These are phyloP conservation scores for Hirundo rustica DNA, from an alignment of 2,797 vertebrate genomes.

Conservation along the genomic window DNA sequence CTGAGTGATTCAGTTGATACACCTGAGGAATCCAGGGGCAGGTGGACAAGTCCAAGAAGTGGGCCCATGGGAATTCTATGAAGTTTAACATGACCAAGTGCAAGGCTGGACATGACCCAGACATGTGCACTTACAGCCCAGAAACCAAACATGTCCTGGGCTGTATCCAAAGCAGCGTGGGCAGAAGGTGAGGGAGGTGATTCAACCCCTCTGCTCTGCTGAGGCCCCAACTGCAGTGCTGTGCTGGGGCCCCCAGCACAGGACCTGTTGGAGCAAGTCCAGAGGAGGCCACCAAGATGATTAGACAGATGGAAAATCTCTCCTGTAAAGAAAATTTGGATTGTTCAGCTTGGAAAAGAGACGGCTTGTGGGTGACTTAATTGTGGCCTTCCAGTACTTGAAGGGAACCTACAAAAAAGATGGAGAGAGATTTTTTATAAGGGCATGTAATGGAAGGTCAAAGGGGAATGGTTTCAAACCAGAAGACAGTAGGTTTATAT, in stretches of 20 bases:
- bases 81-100: not conserved
- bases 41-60: not conserved
- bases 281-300: not conserved
- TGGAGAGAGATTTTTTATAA: not conserved
- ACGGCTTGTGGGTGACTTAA: not conserved
- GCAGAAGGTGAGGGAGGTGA: accelerated
- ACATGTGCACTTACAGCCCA: accelerated
- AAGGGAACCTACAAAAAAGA: not conserved
- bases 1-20: not conserved
- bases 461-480: not conserved
- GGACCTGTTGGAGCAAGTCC: not conserved
- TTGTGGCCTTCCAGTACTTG: not conserved
- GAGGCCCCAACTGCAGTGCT: accelerated
- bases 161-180: not conserved
- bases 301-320: not conserved
- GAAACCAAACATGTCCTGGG: accelerated
- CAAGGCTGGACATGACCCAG: not conserved
- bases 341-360: not conserved
- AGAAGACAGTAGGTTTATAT: not conserved
- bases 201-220: not conserved
- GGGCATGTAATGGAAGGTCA: too few species aligned
- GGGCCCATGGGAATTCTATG: not conserved
- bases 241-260: not conserved
- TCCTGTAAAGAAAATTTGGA: not conserved
- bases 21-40: not conserved